Evolutionary conservation across 2,888 invertebrate genomes (phyloP).

Genomic region (Dioctria rufipes): DNA sequence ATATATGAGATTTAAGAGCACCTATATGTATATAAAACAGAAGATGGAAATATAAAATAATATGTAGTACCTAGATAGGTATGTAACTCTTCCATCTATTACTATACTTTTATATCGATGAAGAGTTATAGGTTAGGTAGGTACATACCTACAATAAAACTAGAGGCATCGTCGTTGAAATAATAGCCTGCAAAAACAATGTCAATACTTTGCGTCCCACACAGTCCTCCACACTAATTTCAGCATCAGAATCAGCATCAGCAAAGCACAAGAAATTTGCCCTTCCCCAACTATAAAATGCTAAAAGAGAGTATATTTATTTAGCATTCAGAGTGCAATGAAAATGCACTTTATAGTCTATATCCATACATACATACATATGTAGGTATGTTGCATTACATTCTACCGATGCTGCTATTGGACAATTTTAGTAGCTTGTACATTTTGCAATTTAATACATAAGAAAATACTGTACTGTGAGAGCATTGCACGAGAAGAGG

Average conservation of each 20-base stretch:
- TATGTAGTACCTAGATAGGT: not conserved
- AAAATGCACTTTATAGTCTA: slow-evolving; percentile 41
- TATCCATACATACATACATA: not conserved
- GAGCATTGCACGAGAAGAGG: not conserved
- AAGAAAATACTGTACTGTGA: slow-evolving; percentile 5
- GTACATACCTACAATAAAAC: not conserved
- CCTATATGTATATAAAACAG: not conserved
- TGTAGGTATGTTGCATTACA: not conserved
- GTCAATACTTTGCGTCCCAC: not conserved
- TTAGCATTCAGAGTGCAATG: slow-evolving; percentile 32
- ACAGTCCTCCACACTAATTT: not conserved
- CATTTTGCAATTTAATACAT: not conserved
- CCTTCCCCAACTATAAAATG: not conserved
- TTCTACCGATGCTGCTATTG: slow-evolving; percentile 5
- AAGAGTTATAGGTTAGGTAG: not conserved
- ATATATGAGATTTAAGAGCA: no score
- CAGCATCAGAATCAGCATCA: no score
- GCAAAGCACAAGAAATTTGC: not conserved
- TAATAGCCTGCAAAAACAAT: not conserved
- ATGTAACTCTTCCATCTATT: no score
- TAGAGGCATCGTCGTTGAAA: not conserved
- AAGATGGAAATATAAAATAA: slow-evolving; percentile 2
- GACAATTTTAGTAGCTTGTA: slow-evolving; percentile 17
- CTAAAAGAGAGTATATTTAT: slow-evolving; percentile 11
- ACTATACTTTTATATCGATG: no score